Evolutionary conservation across 2,113 vertebrate species (phyloP), one percentile per base, ranked within the genome.

Genomic region (Poecile atricapillus): DNA sequence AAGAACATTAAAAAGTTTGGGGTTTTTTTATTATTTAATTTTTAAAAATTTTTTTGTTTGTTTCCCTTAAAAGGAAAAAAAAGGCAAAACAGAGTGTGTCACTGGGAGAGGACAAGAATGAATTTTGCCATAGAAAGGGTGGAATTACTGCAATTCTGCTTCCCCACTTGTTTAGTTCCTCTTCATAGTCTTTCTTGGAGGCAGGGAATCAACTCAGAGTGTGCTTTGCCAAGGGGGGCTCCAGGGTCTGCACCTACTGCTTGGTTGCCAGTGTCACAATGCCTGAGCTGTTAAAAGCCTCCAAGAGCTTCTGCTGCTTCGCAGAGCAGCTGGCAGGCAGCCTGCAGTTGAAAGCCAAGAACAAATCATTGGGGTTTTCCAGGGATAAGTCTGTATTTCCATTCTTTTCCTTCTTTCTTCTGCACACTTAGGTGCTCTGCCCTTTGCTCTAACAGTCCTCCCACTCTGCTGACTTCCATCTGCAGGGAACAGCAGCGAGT

Each of bases 401-500:
- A 31, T 47, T 74, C 7, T 49, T 70, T 35, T 50, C 60, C n/a
- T 20, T 52, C 46, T 76, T 89, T 4, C 21, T 94, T 44, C 73
- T 77, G 90, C 77, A n/a, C 25, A 5, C 10, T 21, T 25, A 31
- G 18, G 63, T 75, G 46, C 33, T 68, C 24, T 89, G 77, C 83
- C 60, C 23, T 53, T 75, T 43, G 4, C 44, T 56, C 80, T 91
- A 91, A 91, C 31, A 39, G 41, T 25, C 30, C 15, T 85, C 56
- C 31, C 37, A 13, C 37, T 13, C 10, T 91, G 67, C 83, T 24
- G 31, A 15, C 89, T 44, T 39, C 25, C 53, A 7, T 65, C 89
- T 44, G 22, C 46, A 99, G 99, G 99, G 49, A 98, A 97, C 94
- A 99, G 98, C 97, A 99, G 99, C 4, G 98, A 99, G 35, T 99